Conservation (phyloP, 2,113 vertebrate genomes). For the Guaruba guarouba region DNA sequence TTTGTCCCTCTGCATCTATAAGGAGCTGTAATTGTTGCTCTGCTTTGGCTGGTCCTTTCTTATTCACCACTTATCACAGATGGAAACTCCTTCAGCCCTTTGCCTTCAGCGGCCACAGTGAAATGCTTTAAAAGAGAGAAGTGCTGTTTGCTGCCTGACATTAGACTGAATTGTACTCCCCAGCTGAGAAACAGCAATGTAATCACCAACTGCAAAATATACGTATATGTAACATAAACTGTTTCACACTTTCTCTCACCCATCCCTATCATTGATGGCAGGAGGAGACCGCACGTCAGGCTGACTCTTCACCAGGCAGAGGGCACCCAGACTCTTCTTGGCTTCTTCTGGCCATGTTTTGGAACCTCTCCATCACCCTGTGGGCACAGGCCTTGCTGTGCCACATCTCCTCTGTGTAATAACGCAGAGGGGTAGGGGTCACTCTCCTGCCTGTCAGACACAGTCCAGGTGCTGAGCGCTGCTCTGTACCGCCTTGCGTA, state of each 20-base stretch:
- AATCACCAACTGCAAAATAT: neutral
- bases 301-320: neutral
- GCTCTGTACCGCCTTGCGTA: fast-evolving
- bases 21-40: neutral
- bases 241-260: neutral
- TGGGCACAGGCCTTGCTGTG: neutral
- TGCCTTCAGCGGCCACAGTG: neutral
- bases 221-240: too few relatives aligned
- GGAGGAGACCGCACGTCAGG: neutral
- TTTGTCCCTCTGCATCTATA: neutral
- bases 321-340: neutral
- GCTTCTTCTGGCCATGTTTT: neutral
- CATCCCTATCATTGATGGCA: neutral
- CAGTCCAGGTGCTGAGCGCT: neutral
- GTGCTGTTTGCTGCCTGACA: fast-evolving
- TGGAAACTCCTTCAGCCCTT: neutral
- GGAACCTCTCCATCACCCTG: fast-evolving
- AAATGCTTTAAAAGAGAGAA: neutral
- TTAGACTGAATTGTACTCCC: neutral
- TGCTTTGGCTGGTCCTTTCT: neutral
- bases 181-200: neutral
- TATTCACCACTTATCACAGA: neutral
- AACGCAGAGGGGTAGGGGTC: neutral
- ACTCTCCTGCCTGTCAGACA: neutral
- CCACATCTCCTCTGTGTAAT: neutral